These are phyloP conservation scores for Unio delphinus DNA, from an alignment of 2,888 invertebrate genomes.

Conservation along the genomic window DNA sequence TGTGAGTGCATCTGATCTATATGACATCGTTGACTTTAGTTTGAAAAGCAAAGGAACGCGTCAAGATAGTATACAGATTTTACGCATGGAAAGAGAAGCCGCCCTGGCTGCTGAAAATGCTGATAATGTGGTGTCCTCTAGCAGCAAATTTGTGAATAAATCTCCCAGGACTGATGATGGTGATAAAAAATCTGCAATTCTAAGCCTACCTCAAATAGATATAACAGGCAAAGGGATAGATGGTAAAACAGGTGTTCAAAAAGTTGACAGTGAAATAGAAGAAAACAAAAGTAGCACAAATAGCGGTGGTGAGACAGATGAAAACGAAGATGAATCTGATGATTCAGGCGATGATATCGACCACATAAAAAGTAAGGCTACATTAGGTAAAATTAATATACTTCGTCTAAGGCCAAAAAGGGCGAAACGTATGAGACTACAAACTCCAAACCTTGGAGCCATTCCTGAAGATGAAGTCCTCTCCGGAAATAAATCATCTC, in stretches of 20 bases:
- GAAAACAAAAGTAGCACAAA: conserved; percentile 1
- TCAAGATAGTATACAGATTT: conserved; percentile 22
- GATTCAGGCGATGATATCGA: not conserved
- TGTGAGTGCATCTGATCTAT: conserved; percentile 53
- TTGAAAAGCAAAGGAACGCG: conserved; percentile 37
- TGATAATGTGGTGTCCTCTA: conserved; percentile 5
- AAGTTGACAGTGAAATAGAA: not conserved
- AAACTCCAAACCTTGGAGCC: conserved; percentile 30
- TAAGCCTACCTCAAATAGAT: no score
- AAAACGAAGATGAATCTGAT: not conserved
- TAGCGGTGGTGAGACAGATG: not conserved
- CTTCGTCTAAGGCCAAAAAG: conserved; percentile 37
- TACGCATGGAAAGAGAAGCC: conserved; percentile 26
- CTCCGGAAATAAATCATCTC: conserved; percentile 1
- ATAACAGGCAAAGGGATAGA: not conserved
- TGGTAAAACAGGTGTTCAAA: not conserved
- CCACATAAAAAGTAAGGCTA: not conserved
- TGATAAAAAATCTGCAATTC: not conserved
- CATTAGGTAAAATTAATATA: no score
- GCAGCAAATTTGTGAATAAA: not conserved
- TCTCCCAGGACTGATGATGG: conserved; percentile 1
- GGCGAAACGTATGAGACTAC: conserved; percentile 44
- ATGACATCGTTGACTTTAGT: conserved; percentile 55
- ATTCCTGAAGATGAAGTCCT: conserved; percentile 45
- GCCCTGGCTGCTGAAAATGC: conserved; percentile 5